These are phyloP conservation scores for Serrognathus titanus DNA, from an alignment of 2,888 invertebrate species.

Conservation along the genomic window DNA sequence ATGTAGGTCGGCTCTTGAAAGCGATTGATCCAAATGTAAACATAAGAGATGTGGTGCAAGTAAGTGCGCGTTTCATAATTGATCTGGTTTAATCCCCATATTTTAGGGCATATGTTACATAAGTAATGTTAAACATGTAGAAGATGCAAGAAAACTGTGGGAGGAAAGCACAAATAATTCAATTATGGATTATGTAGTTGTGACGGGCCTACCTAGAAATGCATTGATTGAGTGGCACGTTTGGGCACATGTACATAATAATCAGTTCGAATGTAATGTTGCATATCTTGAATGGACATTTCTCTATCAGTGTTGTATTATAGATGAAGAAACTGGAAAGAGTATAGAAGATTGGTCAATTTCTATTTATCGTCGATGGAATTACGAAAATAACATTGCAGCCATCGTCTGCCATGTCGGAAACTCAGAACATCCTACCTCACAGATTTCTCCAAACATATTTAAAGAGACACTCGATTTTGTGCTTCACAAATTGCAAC, in stretches of 20 bases:
- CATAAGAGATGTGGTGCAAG: slow-evolving; percentile 79
- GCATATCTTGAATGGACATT: neutral
- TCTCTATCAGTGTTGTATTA: slow-evolving; percentile 28
- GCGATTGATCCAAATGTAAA: slow-evolving; percentile 76
- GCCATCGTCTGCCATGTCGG: slow-evolving; percentile 79
- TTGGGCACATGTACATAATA: slow-evolving; percentile 85
- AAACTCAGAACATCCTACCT: slow-evolving; percentile 46
- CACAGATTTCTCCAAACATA: slow-evolving; percentile 50
- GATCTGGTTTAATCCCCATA: neutral
- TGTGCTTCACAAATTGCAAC: slow-evolving; percentile 49
- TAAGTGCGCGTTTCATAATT: slow-evolving; percentile 16
- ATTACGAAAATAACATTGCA: slow-evolving; percentile 83
- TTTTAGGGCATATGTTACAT: slow-evolving; percentile 80
- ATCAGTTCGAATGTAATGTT: slow-evolving; percentile 77
- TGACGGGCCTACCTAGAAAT: slow-evolving; percentile 72
- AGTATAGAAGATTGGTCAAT: slow-evolving; percentile 74
- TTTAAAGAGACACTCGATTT: slow-evolving; percentile 58
- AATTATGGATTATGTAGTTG: slow-evolving; percentile 83
- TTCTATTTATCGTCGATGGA: slow-evolving; percentile 81
- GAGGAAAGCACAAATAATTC: slow-evolving; percentile 80
- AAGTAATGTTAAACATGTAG: slow-evolving; percentile 66
- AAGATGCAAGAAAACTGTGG: slow-evolving; percentile 77
- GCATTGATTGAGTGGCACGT: slow-evolving; percentile 92
- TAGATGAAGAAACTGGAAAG: slow-evolving; percentile 89
- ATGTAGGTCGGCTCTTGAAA: slow-evolving; percentile 76